These are phyloP conservation scores for Polydrusus pterygomalis DNA, from an alignment of 2,888 invertebrate genomes.

Conservation along the genomic window DNA sequence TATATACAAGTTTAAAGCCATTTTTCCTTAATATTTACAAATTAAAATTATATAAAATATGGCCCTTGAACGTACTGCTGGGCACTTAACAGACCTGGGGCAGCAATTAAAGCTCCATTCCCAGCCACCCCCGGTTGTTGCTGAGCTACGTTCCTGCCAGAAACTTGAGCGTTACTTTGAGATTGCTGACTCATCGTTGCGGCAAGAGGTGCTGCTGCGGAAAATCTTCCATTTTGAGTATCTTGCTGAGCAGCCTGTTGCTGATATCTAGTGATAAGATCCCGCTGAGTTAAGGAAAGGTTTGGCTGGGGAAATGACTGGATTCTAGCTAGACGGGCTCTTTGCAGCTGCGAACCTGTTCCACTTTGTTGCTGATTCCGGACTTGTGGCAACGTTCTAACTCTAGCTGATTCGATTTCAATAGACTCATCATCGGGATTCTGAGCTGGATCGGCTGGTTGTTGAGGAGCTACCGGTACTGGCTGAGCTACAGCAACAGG, in stretches of 20 bases:
- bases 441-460: slow-evolving; percentile 2
- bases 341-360: slow-evolving; percentile 7
- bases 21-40: background rate
- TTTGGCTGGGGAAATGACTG: background rate
- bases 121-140: background rate
- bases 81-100: slow-evolving; percentile 39
- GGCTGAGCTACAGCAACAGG: slow-evolving; percentile 13
- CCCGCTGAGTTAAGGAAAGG: slow-evolving; percentile 4
- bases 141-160: slow-evolving; percentile 17
- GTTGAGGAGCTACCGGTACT: slow-evolving; percentile 10
- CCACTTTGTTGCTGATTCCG: slow-evolving; percentile 8
- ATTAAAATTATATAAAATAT: slow-evolving; percentile 17
- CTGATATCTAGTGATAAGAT: slow-evolving; percentile 8
- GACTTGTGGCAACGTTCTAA: slow-evolving; percentile 36
- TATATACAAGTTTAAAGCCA: slow-evolving; percentile 10
- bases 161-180: slow-evolving; percentile 13
- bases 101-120: slow-evolving; percentile 23
- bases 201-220: background rate
- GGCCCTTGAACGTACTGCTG: slow-evolving; percentile 33
- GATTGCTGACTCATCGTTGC: slow-evolving; percentile 2
- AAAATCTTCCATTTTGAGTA: slow-evolving; percentile 8
- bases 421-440: slow-evolving; percentile 50
- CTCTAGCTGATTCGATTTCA: slow-evolving; percentile 51
- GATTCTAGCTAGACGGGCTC: background rate
- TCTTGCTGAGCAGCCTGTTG: background rate